phyloP scores from a whole-genome alignment of 2,888 invertebrate genomes.

The Xylocampa areola region DNA sequence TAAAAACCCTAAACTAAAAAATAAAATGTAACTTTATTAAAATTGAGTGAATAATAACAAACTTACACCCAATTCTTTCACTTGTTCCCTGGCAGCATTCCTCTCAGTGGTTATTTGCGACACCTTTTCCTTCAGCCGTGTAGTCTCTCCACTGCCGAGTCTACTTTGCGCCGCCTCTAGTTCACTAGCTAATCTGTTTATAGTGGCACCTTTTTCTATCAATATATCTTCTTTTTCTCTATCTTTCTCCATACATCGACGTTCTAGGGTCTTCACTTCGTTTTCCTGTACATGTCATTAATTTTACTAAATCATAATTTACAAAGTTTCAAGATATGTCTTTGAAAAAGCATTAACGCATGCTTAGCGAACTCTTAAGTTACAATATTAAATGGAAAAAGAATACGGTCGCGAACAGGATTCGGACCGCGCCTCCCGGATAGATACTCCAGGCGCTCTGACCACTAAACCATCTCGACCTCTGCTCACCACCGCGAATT shows the following conservation, averaged over 20 bases:
- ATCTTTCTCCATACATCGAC: conserved; percentile 89
- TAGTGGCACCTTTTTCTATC: conserved; percentile 91
- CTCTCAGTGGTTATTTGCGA: conserved; percentile 84
- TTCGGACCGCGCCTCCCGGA: too few species aligned
- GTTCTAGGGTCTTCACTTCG: conserved; percentile 88
- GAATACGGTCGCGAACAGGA: too few species aligned
- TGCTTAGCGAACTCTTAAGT: too few species aligned
- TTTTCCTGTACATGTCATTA: conserved; percentile 72
- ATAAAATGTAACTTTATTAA: too few species aligned
- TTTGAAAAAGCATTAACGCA: too few species aligned
- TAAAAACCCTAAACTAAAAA: too few species aligned
- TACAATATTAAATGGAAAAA: too few species aligned
- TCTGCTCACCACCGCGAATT: too few species aligned
- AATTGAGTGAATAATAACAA: too few species aligned
- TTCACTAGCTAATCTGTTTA: conserved; percentile 90
- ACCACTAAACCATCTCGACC: too few species aligned
- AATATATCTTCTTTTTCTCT: conserved; percentile 90
- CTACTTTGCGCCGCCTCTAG: conserved; percentile 90
- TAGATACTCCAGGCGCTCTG: too few species aligned
- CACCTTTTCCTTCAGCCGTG: conserved; percentile 81
- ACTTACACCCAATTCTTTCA: conserved; percentile 86
- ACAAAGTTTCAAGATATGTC: too few species aligned
- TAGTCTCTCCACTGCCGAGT: conserved; percentile 78
- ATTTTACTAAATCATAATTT: background rate
- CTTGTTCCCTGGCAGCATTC: conserved; percentile 86